A percentile compares a stretch with the other conserved stretches of the same genome.
Conservation (phyloP, 2,113 vertebrate genomes). For the Otis tarda region DNA sequence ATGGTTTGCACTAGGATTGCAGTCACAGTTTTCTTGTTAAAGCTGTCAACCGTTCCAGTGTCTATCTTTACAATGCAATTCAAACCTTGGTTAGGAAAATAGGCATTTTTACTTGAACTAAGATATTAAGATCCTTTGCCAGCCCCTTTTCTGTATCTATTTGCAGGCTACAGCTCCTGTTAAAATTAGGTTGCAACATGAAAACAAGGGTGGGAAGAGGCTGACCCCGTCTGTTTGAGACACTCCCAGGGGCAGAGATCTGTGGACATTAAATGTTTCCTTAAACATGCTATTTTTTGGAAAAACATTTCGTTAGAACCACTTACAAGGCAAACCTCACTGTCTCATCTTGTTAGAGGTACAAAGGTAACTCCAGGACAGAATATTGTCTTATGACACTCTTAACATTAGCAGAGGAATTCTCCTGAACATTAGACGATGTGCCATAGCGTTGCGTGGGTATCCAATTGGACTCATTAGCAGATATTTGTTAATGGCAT, state of each 20-base stretch:
- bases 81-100: slow-evolving; percentile 51
- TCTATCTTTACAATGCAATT: slow-evolving; percentile 64
- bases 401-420: slow-evolving; percentile 1
- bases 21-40: slow-evolving; percentile 66
- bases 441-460: background rate
- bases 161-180: background rate
- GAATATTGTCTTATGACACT: slow-evolving; percentile 2
- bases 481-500: background rate
- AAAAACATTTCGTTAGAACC: background rate
- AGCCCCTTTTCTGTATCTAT: background rate
- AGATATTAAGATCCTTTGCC: slow-evolving; percentile 7
- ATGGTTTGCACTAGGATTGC: slow-evolving; percentile 61
- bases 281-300: background rate
- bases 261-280: background rate
- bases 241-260: background rate
- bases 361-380: slow-evolving; percentile 28
- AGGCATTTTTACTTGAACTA: slow-evolving; percentile 41
- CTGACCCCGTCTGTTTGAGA: slow-evolving; percentile 14
- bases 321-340: slow-evolving; percentile 7
- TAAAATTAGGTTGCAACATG: background rate
- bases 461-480: background rate
- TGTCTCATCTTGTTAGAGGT: slow-evolving; percentile 16
- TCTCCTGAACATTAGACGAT: background rate
- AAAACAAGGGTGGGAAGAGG: background rate
- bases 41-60: slow-evolving; percentile 44